A percentile compares a stretch with the other conserved stretches of the same genome.
Evolutionary conservation across 2,113 vertebrate species (phyloP).

Genomic region (Agelaius phoeniceus): DNA sequence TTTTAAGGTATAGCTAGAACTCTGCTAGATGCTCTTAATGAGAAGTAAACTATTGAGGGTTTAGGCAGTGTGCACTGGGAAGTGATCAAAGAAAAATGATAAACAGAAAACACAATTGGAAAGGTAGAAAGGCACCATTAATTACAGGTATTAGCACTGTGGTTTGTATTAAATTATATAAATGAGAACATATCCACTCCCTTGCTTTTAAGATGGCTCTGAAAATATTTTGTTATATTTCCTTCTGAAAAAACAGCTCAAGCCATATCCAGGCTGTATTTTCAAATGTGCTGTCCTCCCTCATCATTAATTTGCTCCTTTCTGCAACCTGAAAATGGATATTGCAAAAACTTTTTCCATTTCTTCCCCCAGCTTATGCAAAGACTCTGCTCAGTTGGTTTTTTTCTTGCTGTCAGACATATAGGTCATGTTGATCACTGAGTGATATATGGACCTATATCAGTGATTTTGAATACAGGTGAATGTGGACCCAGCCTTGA

Average conservation of each 20-base stretch:
- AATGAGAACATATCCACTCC: neutral
- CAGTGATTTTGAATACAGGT: neutral
- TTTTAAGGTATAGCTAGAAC: neutral
- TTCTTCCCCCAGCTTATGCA: neutral
- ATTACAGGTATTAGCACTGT: neutral
- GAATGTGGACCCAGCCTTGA: neutral
- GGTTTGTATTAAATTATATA: neutral
- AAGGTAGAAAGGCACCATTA: neutral
- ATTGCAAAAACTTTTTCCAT: neutral
- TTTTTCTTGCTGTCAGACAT: neutral
- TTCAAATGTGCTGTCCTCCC: neutral
- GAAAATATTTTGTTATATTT: neutral
- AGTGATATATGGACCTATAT: neutral
- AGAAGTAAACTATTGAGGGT: neutral
- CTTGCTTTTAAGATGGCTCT: neutral
- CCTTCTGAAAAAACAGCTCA: neutral
- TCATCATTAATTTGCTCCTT: neutral
- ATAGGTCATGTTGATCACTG: neutral
- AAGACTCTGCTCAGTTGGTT: neutral
- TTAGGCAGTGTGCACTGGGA: neutral
- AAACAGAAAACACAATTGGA: neutral
- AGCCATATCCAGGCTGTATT: neutral
- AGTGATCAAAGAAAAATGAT: neutral
- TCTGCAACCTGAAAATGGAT: neutral
- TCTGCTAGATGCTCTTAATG: neutral